Evolutionary conservation across 1,140 invertebrate genomes (phyloP), one percentile per base, ranked within the genome.

Genomic region (Calliopsis andreniformis): DNA sequence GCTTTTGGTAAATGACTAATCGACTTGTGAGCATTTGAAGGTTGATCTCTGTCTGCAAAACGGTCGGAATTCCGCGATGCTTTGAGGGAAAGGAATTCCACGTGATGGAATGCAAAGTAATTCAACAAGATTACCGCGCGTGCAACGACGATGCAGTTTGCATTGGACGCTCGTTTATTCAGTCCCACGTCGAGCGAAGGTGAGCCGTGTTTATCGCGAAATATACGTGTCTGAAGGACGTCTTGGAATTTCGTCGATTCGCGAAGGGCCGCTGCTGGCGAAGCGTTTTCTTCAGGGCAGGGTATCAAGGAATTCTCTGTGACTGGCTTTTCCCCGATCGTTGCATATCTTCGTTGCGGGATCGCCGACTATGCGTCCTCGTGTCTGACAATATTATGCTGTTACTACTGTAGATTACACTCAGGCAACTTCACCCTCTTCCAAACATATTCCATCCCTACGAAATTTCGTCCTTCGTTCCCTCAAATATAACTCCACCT

Each of bases 251-350:
- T 72, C 18, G 39, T 51, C 16, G 43, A 39, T 47, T 47, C 42
- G 42, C 59, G 43, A 43, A 47, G 25, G 20, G 32, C 25, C 32
- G 23, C n/a, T 45, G 81, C 43, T 66, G 53, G 53, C 42, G 56
- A 68, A 79, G 78, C 51, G 23, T 72, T 83, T 80, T 47, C 62
- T 35, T 25, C 42, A 20, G 16, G 16, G 45, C 8, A 18, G n/a
- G 23, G 28, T 76, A 79, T 75, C 77, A 68, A 72, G 79, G 55
- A 79, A 83, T 83, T 76, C 58, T 58, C 56, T 39, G 58, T n/a
- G 51, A 67, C 30, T 71, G 10, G 68, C 14, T 66, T 64, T n/a
- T 35, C 51, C 49, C 69, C 49, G 75, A 67, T 68, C 28, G 59
- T 8, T 14, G 12, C 23, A 5, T 62, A 78, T 56, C 68, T 14